Percentiles rank a stretch among this genome's conserved stretches.
Evolutionary conservation across 2,888 invertebrate species (phyloP).

Genomic region (Cheilosia urbana): DNA sequence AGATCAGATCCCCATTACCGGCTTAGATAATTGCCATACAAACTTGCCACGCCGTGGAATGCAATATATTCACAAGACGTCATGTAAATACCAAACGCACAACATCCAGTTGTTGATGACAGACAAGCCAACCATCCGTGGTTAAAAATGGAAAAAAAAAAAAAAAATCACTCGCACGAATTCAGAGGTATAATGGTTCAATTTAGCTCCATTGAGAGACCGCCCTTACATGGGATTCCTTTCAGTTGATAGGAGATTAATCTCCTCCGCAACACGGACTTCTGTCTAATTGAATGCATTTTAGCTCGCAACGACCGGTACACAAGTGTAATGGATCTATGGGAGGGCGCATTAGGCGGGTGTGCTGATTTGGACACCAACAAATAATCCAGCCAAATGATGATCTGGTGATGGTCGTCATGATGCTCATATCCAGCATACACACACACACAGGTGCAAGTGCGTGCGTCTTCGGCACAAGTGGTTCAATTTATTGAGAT

Average conservation of each 20-base stretch:
- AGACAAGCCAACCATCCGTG: constrained; percentile 1
- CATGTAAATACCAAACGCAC: constrained; percentile 9
- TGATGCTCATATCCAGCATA: constrained; percentile 32
- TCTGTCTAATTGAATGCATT: constrained; percentile 34
- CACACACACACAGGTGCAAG: constrained; percentile 24
- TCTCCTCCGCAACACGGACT: constrained; percentile 16
- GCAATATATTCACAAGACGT: not conserved
- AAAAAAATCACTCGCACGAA: not conserved
- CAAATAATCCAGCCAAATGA: constrained; percentile 15
- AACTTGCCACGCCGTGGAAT: not conserved
- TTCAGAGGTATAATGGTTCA: constrained; percentile 39
- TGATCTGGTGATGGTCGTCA: constrained; percentile 22
- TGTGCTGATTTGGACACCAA: constrained; percentile 23
- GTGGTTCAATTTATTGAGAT: constrained; percentile 60
- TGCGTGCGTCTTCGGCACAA: constrained; percentile 16
- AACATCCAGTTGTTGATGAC: constrained; percentile 6
- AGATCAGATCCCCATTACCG: too few relatives aligned
- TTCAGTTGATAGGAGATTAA: not conserved
- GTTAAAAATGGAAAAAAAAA: not conserved
- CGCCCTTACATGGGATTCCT: constrained; percentile 42
- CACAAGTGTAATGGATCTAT: constrained; percentile 11
- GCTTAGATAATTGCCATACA: too few relatives aligned
- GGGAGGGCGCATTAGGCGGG: not conserved
- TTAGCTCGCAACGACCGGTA: not conserved
- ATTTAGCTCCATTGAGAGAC: constrained; percentile 45